These are phyloP conservation scores for Ailuropoda melanoleuca DNA, from an alignment of 2,113 vertebrate species.

Conservation along the genomic window DNA sequence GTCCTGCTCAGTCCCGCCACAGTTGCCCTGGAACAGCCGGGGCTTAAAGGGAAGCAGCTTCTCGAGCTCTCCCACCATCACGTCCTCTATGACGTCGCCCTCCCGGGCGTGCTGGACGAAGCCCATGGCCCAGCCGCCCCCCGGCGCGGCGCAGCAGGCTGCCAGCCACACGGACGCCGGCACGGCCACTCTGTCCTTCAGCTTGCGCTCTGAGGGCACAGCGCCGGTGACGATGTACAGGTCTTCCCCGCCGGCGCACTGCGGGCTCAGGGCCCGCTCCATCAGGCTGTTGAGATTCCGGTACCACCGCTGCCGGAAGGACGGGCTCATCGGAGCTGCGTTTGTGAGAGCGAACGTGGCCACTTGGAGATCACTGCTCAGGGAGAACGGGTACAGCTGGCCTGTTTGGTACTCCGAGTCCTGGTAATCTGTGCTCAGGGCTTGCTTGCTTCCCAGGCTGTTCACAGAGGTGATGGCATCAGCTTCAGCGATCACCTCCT, in stretches of 20 bases:
- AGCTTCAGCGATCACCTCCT: conserved; percentile 75
- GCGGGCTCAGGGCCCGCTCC: conserved; percentile 79
- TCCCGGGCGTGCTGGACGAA: conserved; percentile 75
- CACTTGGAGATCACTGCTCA: conserved; percentile 70
- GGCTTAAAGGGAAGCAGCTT: conserved; percentile 77
- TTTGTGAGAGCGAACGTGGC: conserved; percentile 83
- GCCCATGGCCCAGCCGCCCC: conserved; percentile 84
- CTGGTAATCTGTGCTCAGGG: conserved; percentile 83
- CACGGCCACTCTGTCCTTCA: conserved; percentile 80
- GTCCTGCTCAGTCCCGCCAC: conserved; percentile 74
- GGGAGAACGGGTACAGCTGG: conserved; percentile 82
- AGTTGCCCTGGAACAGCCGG: conserved; percentile 82
- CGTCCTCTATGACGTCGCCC: conserved; percentile 76
- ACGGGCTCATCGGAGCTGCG: conserved; percentile 74
- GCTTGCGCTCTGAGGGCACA: conserved; percentile 75
- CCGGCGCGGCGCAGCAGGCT: conserved; percentile 82
- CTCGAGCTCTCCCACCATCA: conserved; percentile 81
- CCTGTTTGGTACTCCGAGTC: conserved; percentile 81
- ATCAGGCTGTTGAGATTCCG: conserved; percentile 78
- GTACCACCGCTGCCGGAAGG: conserved; percentile 83
- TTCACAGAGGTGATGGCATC: conserved; percentile 60
- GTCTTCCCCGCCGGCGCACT: conserved; percentile 79
- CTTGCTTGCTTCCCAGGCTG: conserved; percentile 84
- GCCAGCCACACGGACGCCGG: conserved; percentile 86
- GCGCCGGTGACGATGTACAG: conserved; percentile 84